Evolutionary conservation across 2,888 invertebrate genomes (phyloP).

Genomic region (Torymus tubicola): DNA sequence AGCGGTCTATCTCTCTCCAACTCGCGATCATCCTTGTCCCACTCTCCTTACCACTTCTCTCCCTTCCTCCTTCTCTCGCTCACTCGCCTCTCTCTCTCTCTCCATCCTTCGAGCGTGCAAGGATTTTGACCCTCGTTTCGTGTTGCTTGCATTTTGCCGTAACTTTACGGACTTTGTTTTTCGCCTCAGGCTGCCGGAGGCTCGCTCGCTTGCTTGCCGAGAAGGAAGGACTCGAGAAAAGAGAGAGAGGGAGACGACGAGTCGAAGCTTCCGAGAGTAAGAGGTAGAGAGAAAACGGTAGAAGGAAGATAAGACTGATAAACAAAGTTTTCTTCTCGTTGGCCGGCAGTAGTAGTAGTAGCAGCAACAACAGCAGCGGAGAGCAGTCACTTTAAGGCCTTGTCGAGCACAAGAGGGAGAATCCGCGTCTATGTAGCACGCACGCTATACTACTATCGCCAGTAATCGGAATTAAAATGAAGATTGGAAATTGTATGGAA

Average conservation of each 20-base stretch:
- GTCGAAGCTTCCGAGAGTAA: too few species aligned
- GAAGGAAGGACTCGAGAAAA: constrained; percentile 51
- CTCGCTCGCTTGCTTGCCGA: neutral
- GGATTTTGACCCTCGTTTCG: constrained; percentile 76
- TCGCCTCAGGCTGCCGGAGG: constrained; percentile 65
- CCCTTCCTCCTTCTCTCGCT: constrained; percentile 53
- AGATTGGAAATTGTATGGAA: constrained; percentile 55
- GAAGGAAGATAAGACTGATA: constrained; percentile 70
- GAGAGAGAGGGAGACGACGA: constrained; percentile 17
- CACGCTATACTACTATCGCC: constrained; percentile 15
- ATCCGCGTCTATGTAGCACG: neutral
- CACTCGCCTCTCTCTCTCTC: constrained; percentile 56
- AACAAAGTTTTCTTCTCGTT: constrained; percentile 63
- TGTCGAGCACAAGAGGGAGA: constrained; percentile 17
- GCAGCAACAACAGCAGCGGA: constrained; percentile 21
- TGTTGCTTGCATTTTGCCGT: constrained; percentile 74
- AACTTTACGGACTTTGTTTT: constrained; percentile 75
- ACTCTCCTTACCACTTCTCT: constrained; percentile 42
- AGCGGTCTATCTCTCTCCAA: too few species aligned
- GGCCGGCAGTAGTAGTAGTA: neutral
- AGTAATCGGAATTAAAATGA: constrained; percentile 55
- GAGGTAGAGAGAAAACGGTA: constrained; percentile 59
- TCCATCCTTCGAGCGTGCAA: constrained; percentile 71
- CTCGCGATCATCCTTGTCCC: constrained; percentile 41
- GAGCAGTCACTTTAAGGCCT: constrained; percentile 57